phyloP scores from a whole-genome alignment of 30 jellyfish, hydroid and myxozoan genomes.

The Cassiopea xamachana region DNA sequence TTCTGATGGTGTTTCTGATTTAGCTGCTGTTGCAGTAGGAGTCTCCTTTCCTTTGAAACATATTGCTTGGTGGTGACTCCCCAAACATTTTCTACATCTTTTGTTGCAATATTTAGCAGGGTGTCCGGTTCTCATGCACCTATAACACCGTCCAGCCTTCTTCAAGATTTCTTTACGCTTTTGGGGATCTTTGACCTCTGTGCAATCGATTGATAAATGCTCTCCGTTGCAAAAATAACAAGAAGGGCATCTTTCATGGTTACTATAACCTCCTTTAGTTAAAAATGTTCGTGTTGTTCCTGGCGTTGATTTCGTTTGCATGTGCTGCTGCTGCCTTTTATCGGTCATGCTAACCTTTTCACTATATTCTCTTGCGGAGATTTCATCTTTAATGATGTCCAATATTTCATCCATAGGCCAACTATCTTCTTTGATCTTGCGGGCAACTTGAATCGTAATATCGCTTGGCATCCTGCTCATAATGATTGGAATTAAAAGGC shows the following conservation, averaged over 20 bases:
- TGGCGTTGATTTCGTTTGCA: neutral
- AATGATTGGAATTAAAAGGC: neutral
- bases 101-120: slow-evolving; percentile 11
- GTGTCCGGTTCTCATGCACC: slow-evolving; percentile 34
- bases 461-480: neutral
- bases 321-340: neutral
- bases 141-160: slow-evolving; percentile 36
- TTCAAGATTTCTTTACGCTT: neutral
- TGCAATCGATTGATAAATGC: neutral
- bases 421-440: neutral
- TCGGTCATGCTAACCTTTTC: neutral
- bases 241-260: neutral
- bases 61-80: slow-evolving; percentile 11
- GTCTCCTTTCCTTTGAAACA: neutral
- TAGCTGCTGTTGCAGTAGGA: neutral
- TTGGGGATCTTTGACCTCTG: slow-evolving; percentile 18
- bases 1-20: neutral
- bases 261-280: neutral
- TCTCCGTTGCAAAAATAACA: neutral
- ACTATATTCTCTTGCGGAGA: neutral
- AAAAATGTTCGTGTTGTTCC: neutral
- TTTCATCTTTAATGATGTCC: neutral
- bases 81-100: slow-evolving; percentile 19
- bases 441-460: neutral
- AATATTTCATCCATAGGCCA: neutral